A percentile compares a stretch with the other conserved stretches of the same genome.
phyloP scores from a whole-genome alignment of 2,888 invertebrate species.

The Microplitis deprimator region DNA sequence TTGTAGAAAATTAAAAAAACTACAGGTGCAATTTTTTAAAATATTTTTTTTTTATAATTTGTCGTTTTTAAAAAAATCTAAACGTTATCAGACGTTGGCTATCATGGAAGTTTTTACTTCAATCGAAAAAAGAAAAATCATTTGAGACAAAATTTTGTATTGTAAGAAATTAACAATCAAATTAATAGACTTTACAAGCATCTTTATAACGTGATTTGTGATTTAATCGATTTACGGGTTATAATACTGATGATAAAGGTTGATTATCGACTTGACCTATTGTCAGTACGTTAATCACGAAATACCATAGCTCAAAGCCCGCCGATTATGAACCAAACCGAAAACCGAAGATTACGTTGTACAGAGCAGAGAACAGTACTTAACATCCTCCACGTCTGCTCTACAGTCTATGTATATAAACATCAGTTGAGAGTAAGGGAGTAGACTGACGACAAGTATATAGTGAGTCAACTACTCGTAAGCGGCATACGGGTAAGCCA shows the following conservation, averaged over 20 bases:
- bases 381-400: not conserved
- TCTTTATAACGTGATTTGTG: no score
- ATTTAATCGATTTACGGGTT: no score
- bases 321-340: not conserved
- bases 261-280: not conserved
- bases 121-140: no score
- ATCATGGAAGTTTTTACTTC: no score
- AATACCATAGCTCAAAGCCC: not conserved
- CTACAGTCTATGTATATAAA: not conserved
- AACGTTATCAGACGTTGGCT: no score
- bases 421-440: not conserved
- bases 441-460: not conserved
- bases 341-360: not conserved
- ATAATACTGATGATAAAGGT: not conserved
- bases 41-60: no score
- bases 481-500: constrained; percentile 47
- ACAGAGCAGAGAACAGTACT: not conserved
- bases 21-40: no score
- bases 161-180: no score
- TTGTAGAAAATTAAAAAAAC: no score
- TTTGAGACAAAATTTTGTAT: no score
- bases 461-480: constrained; percentile 5
- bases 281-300: not conserved
- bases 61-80: no score
- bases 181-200: no score